These are phyloP conservation scores for Brotogeris chrysoptera DNA, from an alignment of 2,797 vertebrate genomes.

Conservation along the genomic window DNA sequence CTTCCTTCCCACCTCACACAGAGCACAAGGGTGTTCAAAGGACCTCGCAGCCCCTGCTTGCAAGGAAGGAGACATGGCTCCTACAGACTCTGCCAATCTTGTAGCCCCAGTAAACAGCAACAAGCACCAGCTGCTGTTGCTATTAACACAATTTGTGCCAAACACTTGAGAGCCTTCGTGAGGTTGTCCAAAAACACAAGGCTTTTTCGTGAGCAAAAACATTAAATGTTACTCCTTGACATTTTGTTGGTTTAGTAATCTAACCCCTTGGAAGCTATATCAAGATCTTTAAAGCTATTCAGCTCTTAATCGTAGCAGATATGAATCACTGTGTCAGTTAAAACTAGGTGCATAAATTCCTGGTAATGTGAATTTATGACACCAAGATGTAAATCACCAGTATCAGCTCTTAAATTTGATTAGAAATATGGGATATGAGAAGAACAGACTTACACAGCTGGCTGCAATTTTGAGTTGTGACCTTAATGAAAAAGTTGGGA, in stretches of 20 bases:
- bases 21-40: neutral
- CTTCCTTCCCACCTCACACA: neutral
- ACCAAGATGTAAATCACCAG: slow-evolving; percentile 39
- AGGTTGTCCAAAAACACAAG: neutral
- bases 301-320: slow-evolving; percentile 62
- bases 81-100: neutral
- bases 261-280: slow-evolving; percentile 52
- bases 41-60: neutral
- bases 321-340: slow-evolving; percentile 69
- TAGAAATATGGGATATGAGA: slow-evolving; percentile 53
- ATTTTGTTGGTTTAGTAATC: slow-evolving; percentile 58
- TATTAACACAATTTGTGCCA: neutral
- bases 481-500: neutral
- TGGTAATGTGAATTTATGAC: slow-evolving; percentile 57
- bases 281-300: slow-evolving; percentile 63
- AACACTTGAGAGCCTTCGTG: neutral
- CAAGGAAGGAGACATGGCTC: neutral
- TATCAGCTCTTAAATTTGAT: slow-evolving; percentile 64
- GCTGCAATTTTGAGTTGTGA: slow-evolving; percentile 21
- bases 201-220: slow-evolving; percentile 19
- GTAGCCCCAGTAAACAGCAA: neutral
- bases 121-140: neutral
- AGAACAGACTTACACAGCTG: slow-evolving; percentile 7
- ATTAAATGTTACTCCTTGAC: slow-evolving; percentile 33
- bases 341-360: slow-evolving; percentile 56